phyloP scores from a whole-genome alignment of 2,888 invertebrate species.

The Coleophora flavipennella region DNA sequence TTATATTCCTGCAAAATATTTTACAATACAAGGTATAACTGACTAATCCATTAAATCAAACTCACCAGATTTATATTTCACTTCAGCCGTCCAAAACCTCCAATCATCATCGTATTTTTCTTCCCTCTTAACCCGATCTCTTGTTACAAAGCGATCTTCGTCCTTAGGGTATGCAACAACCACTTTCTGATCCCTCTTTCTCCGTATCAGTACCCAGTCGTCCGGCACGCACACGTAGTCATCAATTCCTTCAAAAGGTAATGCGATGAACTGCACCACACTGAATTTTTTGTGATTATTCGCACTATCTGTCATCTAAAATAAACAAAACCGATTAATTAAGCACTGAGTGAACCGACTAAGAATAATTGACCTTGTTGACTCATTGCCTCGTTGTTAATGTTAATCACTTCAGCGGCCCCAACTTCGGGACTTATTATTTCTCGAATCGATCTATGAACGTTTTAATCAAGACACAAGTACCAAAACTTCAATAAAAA shows the following conservation, averaged over 20 bases:
- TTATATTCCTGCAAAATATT: neutral
- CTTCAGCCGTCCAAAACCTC: conserved; percentile 5
- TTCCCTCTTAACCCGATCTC: conserved; percentile 8
- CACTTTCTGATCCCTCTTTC: neutral
- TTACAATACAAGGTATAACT: neutral
- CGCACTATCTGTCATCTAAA: neutral
- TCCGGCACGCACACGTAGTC: conserved; percentile 9
- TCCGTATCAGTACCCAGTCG: conserved; percentile 4
- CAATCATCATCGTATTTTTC: conserved; percentile 4
- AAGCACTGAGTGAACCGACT: neutral
- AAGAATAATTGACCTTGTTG: neutral
- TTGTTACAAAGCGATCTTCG: conserved; percentile 6
- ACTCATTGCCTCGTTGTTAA: neutral
- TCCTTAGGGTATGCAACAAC: conserved; percentile 7
- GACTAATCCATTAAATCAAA: conserved; percentile 5
- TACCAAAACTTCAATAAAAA: neutral
- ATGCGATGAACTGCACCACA: conserved; percentile 7
- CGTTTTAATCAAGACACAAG: neutral
- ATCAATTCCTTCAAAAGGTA: conserved; percentile 10
- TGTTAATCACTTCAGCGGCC: neutral
- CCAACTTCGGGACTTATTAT: neutral
- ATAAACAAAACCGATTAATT: neutral
- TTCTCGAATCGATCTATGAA: neutral
- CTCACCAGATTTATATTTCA: conserved; percentile 8
- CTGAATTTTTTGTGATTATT: neutral